Evolutionary conservation across 2,113 vertebrate genomes (phyloP).

Genomic region (Pachyramphus minor): DNA sequence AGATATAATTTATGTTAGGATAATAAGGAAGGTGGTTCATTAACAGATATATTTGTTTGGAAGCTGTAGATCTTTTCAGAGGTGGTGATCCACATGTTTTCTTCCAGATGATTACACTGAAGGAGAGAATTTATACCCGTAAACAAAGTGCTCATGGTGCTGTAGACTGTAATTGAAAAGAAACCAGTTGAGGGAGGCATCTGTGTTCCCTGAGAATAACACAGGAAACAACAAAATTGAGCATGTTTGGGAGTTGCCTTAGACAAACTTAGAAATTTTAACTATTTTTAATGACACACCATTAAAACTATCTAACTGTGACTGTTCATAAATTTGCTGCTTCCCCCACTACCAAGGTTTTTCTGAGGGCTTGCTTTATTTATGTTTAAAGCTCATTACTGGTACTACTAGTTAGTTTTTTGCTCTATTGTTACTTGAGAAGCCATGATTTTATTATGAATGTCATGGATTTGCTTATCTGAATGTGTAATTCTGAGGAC

Average conservation of each 20-base stretch:
- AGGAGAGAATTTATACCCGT: neutral
- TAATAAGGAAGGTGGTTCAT: neutral
- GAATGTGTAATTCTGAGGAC: neutral
- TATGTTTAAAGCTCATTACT: neutral
- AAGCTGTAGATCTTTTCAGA: neutral
- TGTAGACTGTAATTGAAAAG: neutral
- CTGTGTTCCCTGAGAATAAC: neutral
- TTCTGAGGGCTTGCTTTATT: neutral
- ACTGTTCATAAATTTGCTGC: neutral
- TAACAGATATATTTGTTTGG: neutral
- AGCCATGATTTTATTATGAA: neutral
- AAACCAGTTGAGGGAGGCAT: neutral
- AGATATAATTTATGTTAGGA: neutral
- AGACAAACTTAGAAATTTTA: neutral
- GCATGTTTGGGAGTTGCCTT: neutral
- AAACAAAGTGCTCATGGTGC: neutral
- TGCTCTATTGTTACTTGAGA: neutral
- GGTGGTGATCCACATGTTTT: neutral
- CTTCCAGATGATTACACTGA: neutral
- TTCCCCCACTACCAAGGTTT: neutral
- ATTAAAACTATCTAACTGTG: neutral
- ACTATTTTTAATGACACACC: neutral
- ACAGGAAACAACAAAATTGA: neutral
- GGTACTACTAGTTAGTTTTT: neutral
- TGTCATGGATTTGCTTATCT: neutral